Percentiles rank a stretch among this genome's conserved stretches.
Conservation (phyloP, 2,888 invertebrate genomes). For the Patella pellucida region DNA sequence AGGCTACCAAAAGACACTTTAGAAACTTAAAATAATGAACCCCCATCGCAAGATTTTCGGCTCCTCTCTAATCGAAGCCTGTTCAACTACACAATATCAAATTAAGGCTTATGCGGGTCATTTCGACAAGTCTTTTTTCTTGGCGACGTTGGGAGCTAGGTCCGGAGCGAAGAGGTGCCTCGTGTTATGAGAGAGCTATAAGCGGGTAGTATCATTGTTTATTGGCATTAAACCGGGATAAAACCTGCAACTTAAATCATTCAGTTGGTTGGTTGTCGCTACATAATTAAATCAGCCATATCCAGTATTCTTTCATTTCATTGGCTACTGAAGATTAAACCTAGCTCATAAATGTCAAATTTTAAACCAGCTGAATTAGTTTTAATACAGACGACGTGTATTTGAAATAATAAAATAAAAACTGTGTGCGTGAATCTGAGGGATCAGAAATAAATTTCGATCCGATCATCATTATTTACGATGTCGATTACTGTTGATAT, state of each 20-base stretch:
- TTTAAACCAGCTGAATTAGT: background rate
- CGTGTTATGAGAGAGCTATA: background rate
- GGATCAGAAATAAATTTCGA: too few species aligned
- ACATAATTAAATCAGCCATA: background rate
- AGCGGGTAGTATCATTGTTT: conserved; percentile 9
- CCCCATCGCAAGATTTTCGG: too few species aligned
- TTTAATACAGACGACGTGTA: background rate
- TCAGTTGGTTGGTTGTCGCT: background rate
- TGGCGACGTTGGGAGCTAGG: too few species aligned
- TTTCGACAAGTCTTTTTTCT: background rate
- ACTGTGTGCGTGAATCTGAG: too few species aligned
- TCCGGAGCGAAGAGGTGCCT: background rate
- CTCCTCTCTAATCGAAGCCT: too few species aligned
- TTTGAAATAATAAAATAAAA: too few species aligned
- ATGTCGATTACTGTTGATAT: background rate
- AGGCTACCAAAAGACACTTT: too few species aligned
- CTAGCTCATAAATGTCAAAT: background rate
- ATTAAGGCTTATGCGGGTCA: conserved; percentile 6
- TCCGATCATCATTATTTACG: too few species aligned
- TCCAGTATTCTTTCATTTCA: background rate
- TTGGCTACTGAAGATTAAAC: background rate
- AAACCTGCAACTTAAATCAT: conserved; percentile 1
- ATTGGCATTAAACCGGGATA: background rate
- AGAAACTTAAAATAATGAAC: too few species aligned
- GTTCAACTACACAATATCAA: background rate